A percentile compares a stretch with the other conserved stretches of the same genome.
Evolutionary conservation across 2,113 vertebrate species (phyloP).

Genomic region (Pterophyllum scalare): DNA sequence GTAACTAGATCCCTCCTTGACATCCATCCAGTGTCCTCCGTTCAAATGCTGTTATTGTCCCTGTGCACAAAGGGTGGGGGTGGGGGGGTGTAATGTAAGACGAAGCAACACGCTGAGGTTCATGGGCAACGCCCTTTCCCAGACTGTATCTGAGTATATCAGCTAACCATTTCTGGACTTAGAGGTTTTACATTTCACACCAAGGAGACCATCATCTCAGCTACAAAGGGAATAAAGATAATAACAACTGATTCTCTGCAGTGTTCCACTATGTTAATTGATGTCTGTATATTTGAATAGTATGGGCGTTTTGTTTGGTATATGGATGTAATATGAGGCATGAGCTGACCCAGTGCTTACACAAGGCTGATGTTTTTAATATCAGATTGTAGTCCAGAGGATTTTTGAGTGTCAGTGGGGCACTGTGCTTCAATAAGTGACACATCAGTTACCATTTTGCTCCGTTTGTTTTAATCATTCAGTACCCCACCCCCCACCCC

Average conservation of each 20-base stretch:
- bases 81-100: slow-evolving; percentile 64
- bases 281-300: not conserved
- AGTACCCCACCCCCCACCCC: not conserved
- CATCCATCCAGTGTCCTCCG: slow-evolving; percentile 13
- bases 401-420: not conserved
- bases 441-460: slow-evolving; percentile 9
- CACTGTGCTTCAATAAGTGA: not conserved
- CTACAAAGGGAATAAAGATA: not conserved
- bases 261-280: not conserved
- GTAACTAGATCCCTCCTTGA: slow-evolving; percentile 64
- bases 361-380: not conserved
- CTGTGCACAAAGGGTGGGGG: slow-evolving; percentile 71
- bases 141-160: slow-evolving; percentile 58
- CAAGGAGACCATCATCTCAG: not conserved
- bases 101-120: slow-evolving; percentile 63
- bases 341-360: not conserved
- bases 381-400: not conserved
- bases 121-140: slow-evolving; percentile 76
- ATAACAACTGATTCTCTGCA: not conserved
- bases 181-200: slow-evolving; percentile 28
- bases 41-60: slow-evolving; percentile 70
- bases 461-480: slow-evolving; percentile 20
- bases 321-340: not conserved
- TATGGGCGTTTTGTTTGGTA: not conserved
- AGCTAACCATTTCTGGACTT: slow-evolving; percentile 42